phyloP scores from a whole-genome alignment of 2,888 invertebrate species.

The Rapana venosa region DNA sequence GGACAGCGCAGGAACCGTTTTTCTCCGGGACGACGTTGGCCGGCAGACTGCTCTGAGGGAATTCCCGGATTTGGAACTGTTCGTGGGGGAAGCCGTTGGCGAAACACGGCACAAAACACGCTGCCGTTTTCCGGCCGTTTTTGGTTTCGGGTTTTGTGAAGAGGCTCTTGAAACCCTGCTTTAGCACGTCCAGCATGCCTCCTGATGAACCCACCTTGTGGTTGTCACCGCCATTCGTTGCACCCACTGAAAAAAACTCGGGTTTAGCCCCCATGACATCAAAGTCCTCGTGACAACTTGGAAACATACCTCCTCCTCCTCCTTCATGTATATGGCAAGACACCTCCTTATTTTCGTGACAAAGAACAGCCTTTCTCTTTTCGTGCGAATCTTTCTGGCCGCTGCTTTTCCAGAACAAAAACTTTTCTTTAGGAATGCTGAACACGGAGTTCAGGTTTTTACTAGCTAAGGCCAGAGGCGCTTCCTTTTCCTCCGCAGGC shows the following conservation, averaged over 20 bases:
- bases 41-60: conserved; percentile 63
- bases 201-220: background rate
- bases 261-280: background rate
- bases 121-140: background rate
- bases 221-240: background rate
- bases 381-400: background rate
- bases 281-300: background rate
- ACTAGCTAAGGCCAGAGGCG: background rate
- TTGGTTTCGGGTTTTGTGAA: background rate
- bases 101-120: conserved; percentile 29
- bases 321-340: background rate
- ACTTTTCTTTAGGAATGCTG: background rate
- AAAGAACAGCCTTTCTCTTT: background rate
- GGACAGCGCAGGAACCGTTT: background rate
- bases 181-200: conserved; percentile 9
- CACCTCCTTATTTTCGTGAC: background rate
- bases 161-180: conserved; percentile 29
- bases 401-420: background rate
- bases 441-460: background rate
- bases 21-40: background rate
- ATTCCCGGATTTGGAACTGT: conserved; percentile 56
- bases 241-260: background rate
- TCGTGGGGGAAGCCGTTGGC: background rate
- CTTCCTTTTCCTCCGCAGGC: background rate
- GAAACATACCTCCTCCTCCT: background rate